phyloP scores from a whole-genome alignment of 2,113 vertebrate genomes.

The Siphamia tubifer region DNA sequence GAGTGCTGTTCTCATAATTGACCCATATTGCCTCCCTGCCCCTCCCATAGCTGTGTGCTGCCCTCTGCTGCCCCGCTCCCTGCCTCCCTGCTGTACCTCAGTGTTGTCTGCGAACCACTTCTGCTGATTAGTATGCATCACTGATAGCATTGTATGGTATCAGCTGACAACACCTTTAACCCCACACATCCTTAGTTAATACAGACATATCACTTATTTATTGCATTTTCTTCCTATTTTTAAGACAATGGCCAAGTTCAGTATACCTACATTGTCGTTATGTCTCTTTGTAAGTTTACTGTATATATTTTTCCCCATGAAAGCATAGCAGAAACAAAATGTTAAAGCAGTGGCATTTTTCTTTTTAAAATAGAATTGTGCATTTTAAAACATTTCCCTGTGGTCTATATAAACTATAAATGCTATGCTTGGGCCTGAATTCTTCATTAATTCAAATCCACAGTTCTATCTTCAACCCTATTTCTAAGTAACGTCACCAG shows the following conservation, averaged over 20 bases:
- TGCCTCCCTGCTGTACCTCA: not conserved
- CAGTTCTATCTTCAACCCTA: too few species aligned
- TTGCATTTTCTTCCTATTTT: not conserved
- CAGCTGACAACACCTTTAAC: not conserved
- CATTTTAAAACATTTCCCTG: too few species aligned
- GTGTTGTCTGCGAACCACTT: slow-evolving; percentile 1
- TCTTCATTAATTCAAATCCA: too few species aligned
- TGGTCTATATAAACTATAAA: too few species aligned
- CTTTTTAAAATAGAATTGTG: too few species aligned
- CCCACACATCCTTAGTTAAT: not conserved
- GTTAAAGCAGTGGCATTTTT: too few species aligned
- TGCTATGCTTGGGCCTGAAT: too few species aligned
- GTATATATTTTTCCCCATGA: too few species aligned
- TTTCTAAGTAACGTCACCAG: too few species aligned
- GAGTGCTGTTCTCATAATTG: slow-evolving; percentile 40
- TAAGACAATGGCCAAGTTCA: too few species aligned
- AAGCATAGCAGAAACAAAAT: not conserved
- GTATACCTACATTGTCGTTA: too few species aligned
- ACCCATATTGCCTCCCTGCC: slow-evolving; percentile 44
- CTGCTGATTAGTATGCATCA: slow-evolving; percentile 1
- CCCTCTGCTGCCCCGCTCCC: slow-evolving; percentile 38
- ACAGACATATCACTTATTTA: not conserved
- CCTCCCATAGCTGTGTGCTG: slow-evolving; percentile 43
- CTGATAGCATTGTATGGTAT: slow-evolving; percentile 16
- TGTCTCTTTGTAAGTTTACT: too few species aligned